Conservation (phyloP, 2,113 vertebrate species). For the Choloepus hoffmanni region DNA sequence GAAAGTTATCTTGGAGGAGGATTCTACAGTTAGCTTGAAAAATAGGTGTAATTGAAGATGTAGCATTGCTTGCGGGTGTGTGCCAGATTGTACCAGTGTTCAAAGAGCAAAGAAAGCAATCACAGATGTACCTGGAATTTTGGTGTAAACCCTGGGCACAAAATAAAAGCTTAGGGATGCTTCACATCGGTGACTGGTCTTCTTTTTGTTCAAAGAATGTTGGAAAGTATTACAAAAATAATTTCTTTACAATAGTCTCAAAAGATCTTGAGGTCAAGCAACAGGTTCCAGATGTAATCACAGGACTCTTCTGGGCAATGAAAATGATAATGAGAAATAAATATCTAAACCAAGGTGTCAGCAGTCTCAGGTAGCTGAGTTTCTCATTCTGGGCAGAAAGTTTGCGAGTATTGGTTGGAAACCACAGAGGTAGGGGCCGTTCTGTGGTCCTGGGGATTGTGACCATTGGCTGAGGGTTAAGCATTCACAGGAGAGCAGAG, state of each 20-base stretch:
- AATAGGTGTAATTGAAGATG: not conserved
- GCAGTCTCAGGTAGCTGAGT: not conserved
- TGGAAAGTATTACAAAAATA: not conserved
- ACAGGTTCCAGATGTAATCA: not conserved
- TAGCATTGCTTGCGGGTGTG: fast-evolving
- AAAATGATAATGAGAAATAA: not conserved
- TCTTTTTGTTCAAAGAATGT: not conserved
- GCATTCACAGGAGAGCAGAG: fast-evolving
- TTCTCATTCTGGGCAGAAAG: not conserved
- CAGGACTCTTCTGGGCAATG: not conserved
- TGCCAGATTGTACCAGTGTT: not conserved
- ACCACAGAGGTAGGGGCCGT: fast-evolving
- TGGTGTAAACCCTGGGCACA: fast-evolving
- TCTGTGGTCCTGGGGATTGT: not conserved
- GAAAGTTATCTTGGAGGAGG: not conserved
- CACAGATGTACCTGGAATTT: not conserved
- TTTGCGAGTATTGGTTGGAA: not conserved
- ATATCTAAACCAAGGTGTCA: not conserved
- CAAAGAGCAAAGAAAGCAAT: fast-evolving
- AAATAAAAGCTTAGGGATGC: not conserved
- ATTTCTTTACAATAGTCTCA: not conserved
- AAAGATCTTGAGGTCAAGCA: not conserved
- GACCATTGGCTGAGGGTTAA: fast-evolving
- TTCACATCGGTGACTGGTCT: fast-evolving
- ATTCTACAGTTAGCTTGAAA: fast-evolving